Conservation (phyloP, 64 coral and sea anemone genomes). For the Anthopleura sola region DNA sequence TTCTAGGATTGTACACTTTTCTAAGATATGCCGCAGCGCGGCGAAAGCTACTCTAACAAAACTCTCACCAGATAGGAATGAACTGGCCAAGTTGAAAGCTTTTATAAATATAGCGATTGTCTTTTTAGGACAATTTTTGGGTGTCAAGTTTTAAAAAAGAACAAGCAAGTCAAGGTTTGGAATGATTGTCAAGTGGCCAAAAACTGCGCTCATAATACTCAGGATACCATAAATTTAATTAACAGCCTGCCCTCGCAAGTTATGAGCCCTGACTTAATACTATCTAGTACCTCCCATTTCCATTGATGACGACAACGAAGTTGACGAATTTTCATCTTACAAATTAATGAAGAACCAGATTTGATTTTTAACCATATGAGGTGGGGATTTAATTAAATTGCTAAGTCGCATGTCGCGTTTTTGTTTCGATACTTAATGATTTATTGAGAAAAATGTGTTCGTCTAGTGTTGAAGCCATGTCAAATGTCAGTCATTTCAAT, state of each 20-base stretch:
- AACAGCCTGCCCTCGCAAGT: background rate
- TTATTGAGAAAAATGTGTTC: background rate
- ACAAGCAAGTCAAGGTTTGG: background rate
- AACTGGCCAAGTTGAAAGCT: no score
- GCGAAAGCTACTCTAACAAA: no score
- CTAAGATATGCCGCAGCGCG: no score
- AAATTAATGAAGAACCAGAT: background rate
- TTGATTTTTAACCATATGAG: background rate
- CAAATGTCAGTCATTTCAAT: no score
- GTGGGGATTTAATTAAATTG: background rate
- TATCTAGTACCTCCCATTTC: background rate
- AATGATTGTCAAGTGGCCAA: background rate
- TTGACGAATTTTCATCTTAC: background rate
- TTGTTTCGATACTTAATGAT: background rate
- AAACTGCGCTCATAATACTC: background rate
- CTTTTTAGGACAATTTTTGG: no score
- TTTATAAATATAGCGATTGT: no score
- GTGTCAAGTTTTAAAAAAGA: no score
- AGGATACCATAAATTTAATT: background rate
- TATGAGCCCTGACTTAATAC: background rate
- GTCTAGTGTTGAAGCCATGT: no score
- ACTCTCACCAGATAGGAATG: no score
- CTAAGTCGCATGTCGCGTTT: background rate
- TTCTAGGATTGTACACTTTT: no score
- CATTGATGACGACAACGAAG: background rate